Evolutionary conservation across 2,888 invertebrate species (phyloP).

Genomic region (Lymantria dispar): DNA sequence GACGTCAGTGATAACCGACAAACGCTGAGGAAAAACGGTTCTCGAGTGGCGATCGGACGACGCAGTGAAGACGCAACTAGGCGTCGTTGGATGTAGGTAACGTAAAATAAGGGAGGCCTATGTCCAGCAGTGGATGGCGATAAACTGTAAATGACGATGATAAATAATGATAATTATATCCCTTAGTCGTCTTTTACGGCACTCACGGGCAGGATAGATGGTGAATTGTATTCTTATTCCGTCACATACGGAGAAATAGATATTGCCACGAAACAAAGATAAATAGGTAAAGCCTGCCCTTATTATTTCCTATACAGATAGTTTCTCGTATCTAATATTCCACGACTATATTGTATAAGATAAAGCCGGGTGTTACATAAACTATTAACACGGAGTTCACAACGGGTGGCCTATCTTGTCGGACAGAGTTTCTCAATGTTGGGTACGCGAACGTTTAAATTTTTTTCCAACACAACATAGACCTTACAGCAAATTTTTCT

Average conservation of each 20-base stretch:
- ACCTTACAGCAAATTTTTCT: not conserved
- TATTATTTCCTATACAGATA: not conserved
- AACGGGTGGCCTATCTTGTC: conserved; percentile 7
- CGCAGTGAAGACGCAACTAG: no score
- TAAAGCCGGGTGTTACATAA: conserved; percentile 21
- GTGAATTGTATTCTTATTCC: not conserved
- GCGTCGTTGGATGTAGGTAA: no score
- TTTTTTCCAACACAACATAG: not conserved
- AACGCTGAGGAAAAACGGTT: no score
- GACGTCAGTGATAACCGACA: no score
- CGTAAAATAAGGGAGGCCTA: no score
- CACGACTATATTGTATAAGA: conserved; percentile 1
- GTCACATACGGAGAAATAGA: no score
- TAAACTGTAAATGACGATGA: no score
- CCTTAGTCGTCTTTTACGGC: not conserved
- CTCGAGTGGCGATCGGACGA: no score
- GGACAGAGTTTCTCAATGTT: not conserved
- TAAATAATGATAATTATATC: no score
- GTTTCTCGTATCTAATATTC: not conserved
- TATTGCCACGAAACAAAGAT: no score
- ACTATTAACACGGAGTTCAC: conserved; percentile 11
- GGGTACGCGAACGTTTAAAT: not conserved
- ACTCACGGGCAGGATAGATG: not conserved
- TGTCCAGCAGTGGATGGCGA: no score
- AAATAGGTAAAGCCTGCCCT: not conserved